phyloP scores from a whole-genome alignment of 2,888 invertebrate genomes.

The Caenorhabditis sp. region DNA sequence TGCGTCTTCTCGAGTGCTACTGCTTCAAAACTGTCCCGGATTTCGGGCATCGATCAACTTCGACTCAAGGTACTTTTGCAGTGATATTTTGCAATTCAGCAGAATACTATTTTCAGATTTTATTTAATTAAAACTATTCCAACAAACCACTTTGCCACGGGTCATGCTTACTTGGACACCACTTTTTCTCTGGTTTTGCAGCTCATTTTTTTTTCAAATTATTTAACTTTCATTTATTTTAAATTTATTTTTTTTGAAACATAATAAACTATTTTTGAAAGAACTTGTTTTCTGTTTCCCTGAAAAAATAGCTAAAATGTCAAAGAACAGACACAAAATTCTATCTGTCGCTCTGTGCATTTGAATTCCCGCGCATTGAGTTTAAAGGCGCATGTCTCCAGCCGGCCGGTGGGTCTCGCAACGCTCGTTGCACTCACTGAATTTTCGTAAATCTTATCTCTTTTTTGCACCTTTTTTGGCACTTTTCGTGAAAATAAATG shows the following conservation, averaged over 20 bases:
- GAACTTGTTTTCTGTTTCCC: too few species aligned
- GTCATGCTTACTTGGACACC: neutral
- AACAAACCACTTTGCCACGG: neutral
- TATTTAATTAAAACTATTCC: neutral
- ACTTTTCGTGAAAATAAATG: neutral
- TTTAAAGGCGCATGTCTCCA: conserved; percentile 33
- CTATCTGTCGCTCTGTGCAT: neutral
- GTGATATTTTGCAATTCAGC: neutral
- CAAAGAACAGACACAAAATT: too few species aligned
- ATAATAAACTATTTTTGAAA: neutral
- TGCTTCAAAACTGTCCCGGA: conserved; percentile 82
- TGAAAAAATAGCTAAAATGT: too few species aligned
- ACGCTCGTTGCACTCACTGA: conserved; percentile 5
- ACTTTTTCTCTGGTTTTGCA: neutral
- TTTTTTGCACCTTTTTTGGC: conserved; percentile 11
- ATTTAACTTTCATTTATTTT: too few species aligned
- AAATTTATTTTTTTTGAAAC: too few species aligned
- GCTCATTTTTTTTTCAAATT: too few species aligned
- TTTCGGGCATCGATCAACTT: conserved; percentile 78
- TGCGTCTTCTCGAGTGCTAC: conserved; percentile 81
- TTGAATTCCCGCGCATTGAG: conserved; percentile 27
- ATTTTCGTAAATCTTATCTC: conserved; percentile 20
- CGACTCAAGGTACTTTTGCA: conserved; percentile 68
- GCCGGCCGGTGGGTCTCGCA: conserved; percentile 23
- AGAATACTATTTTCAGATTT: conserved; percentile 21